Base-by-base conservation (phyloP, 2,888 invertebrate species). In the Drosophila rellima region DNA sequence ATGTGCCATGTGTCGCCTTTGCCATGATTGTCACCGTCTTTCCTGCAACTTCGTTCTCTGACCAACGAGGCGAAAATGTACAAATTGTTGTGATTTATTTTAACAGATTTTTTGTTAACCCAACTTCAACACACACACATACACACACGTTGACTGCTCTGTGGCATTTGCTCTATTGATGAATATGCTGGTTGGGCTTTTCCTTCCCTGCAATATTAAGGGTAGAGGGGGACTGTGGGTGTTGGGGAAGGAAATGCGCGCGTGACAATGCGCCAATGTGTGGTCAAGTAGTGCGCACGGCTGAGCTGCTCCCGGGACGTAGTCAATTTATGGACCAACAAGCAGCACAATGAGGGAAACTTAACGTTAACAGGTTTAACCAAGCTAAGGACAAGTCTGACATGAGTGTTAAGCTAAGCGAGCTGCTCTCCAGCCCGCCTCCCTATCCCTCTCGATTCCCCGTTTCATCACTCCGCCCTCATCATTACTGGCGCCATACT, bases 81-180 rank as follows among this genome's bases (percentile, higher is more conserved):
- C 87, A 85, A 85, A 85, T 85, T 85, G 85, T 85, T 85, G 85
- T 88, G 85, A 85, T 85, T 85, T 85, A 85, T 85, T 85, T 85
- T 88, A 85, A 85, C 89, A 85, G 85, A 82, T 85, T 65, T 42
- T 56, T 75, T 77, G 87, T 84, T 87, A 87, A 81, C 88, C 88
- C 75, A 82, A 77, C 74, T 33, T 42, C 48, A 56, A 45, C 47
- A 39, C 37, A 47, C 48, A 39, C 42, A 42, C 18, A 26, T 51
- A 26, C 26, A 10, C 18, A n/a, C 20, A 20, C n/a, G 10, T 37
- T 33, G 70, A 51, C 55, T 70, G 60, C 64, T 44, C 51, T 73
- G 56, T 79, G 62, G 68, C 75, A 79, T 77, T 84, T 74, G 85
- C 52, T 85, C 78, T 79, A 83, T 83, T 83, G 83, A 83, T 83